Base-by-base conservation (phyloP, 2,888 invertebrate species). In the Nymphalis polychloros region DNA sequence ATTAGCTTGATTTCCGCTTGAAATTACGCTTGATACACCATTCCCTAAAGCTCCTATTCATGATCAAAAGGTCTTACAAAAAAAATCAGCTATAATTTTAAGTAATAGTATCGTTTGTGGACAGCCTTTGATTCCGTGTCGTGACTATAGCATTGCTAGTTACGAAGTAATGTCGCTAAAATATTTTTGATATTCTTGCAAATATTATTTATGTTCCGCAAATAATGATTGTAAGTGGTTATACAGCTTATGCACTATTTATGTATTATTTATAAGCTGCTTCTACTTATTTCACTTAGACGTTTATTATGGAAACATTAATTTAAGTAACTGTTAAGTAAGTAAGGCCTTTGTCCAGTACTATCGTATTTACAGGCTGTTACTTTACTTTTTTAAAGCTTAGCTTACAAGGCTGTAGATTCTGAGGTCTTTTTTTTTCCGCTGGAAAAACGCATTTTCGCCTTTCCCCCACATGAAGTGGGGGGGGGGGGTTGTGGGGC, bases 61-160 rank as follows among this genome's bases (percentile, higher is more conserved):
- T 57, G 17, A 8, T 19, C 4, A 19, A 35, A 66, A 48, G 55
- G 13, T 31, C 31, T 31, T 16, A 47, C 52, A 48, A 41, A 41
- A 63, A 48, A 61, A 8, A n/a, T n/a, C n/a, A 59, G 19, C 27
- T 10, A 13, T 46, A 10, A 17, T 17, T 64, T 19, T 10, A n/a
- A 55, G 55, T 27, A 71, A 72, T 78, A 73, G 77, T 59, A 70
- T n/a, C 62, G 46, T 79, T 49, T 72, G 68, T 79, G 71, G 79
- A 46, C 47, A 47, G 73, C 82, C 73, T 84, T 82, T 69, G 82
- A 68, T 79, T 75, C 69, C 69, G 79, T 86, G 86, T 85, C 90
- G 90, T 91, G 90, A 90, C 90, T 88, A 73, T 78, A 81, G 80
- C 83, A 82, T 84, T 84, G 86, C 86, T 85, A 85, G 87, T 88